Percentiles rank a stretch among this genome's conserved stretches.
Conservation (phyloP, 1,140 invertebrate genomes). For the Calliopsis andreniformis region DNA sequence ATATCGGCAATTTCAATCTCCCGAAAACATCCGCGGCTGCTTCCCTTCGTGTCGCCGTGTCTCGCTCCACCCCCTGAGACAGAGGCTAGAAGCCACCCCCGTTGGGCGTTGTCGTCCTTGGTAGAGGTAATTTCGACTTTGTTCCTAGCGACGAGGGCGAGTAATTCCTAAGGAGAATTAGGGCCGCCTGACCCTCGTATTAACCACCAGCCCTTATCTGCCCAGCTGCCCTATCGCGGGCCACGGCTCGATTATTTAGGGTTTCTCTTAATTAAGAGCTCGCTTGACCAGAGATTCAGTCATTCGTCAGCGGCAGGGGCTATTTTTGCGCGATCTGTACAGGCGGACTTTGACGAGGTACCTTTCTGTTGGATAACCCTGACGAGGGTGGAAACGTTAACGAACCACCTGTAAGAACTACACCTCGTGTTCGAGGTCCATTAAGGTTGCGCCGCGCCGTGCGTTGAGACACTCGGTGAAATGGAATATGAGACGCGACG, state of each 20-base stretch:
- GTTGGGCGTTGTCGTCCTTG: neutral
- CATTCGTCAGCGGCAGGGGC: constrained; percentile 39
- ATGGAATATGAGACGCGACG: neutral
- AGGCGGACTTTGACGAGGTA: constrained; percentile 37
- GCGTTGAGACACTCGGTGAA: neutral
- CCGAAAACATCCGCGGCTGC: constrained; percentile 5
- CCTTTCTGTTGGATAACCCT: constrained; percentile 33
- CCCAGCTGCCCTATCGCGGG: constrained; percentile 12
- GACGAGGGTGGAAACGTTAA: constrained; percentile 52
- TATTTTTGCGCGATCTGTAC: constrained; percentile 36
- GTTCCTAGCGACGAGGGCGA: neutral
- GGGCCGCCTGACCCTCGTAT: constrained; percentile 9
- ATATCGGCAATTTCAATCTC: constrained; percentile 19
- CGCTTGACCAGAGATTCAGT: constrained; percentile 16
- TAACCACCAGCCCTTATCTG: constrained; percentile 5
- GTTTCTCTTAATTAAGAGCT: constrained; percentile 40
- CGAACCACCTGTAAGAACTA: constrained; percentile 48
- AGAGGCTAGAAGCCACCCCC: neutral
- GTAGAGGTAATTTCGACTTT: neutral
- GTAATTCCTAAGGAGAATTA: constrained; percentile 3
- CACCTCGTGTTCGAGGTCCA: constrained; percentile 35
- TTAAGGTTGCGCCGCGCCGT: constrained; percentile 21
- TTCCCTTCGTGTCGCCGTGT: neutral
- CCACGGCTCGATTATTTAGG: constrained; percentile 31
- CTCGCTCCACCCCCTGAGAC: neutral